phyloP scores from a whole-genome alignment of 2,888 invertebrate species.

The Erannis defoliaria region DNA sequence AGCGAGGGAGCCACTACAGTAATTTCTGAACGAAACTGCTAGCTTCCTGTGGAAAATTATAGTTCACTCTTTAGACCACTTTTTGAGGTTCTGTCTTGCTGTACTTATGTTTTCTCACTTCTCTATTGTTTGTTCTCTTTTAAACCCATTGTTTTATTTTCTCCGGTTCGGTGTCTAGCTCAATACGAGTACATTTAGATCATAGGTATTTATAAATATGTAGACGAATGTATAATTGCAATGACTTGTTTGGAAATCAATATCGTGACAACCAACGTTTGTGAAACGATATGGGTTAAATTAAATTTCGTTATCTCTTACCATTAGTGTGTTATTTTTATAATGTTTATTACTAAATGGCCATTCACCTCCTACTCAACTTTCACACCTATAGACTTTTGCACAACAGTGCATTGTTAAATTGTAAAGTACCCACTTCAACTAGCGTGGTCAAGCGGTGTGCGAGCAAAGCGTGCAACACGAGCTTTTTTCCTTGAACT shows the following conservation, averaged over 20 bases:
- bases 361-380: neutral
- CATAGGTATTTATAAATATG: constrained; percentile 27
- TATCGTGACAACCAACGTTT: constrained; percentile 15
- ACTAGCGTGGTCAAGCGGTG: constrained; percentile 6
- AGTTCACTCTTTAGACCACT: neutral
- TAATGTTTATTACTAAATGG: constrained; percentile 4
- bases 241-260: constrained; percentile 16
- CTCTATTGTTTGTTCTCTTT: constrained; percentile 38
- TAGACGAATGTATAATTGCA: constrained; percentile 19
- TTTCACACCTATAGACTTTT: constrained; percentile 3
- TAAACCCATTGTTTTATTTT: constrained; percentile 44
- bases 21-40: no score
- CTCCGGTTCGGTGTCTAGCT: constrained; percentile 30
- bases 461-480: neutral
- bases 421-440: constrained; percentile 14
- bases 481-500: constrained; percentile 21
- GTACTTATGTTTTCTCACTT: constrained; percentile 18
- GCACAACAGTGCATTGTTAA: constrained; percentile 2
- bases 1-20: neutral
- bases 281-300: constrained; percentile 14
- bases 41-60: neutral
- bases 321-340: constrained; percentile 7
- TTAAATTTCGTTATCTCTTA: constrained; percentile 7
- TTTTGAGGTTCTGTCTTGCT: neutral
- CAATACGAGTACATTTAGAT: constrained; percentile 25